A percentile compares a stretch with the other conserved stretches of the same genome.
These are phyloP conservation scores for Chloroceryle aenea DNA, from an alignment of 2,113 vertebrate genomes.

Conservation along the genomic window DNA sequence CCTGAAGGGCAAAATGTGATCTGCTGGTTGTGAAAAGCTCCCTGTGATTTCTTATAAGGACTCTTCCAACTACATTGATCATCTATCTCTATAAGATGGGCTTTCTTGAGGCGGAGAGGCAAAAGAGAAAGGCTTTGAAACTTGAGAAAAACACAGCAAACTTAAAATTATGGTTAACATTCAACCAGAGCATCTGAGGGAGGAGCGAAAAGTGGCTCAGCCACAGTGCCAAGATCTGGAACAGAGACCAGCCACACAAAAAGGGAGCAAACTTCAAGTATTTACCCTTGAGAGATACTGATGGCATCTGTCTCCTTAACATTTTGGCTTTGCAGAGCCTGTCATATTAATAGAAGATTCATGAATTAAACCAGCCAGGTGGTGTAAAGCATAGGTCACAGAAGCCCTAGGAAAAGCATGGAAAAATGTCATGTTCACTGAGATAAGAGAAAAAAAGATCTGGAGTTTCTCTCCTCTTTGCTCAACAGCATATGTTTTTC, in stretches of 20 bases:
- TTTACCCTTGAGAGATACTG: slow-evolving; percentile 32
- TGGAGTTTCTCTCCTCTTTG: not conserved
- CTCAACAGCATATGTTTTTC: slow-evolving; percentile 30
- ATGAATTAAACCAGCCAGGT: slow-evolving; percentile 43
- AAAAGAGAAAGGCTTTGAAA: not conserved
- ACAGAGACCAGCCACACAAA: not conserved
- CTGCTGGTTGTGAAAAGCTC: not conserved
- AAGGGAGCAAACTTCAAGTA: slow-evolving; percentile 9
- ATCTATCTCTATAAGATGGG: not conserved
- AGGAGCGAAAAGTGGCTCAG: not conserved
- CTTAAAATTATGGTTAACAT: not conserved
- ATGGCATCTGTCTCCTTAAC: slow-evolving; percentile 40
- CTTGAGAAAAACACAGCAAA: not conserved
- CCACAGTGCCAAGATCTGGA: not conserved
- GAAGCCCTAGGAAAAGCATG: not conserved
- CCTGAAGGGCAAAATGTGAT: not conserved
- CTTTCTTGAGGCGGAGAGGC: not conserved
- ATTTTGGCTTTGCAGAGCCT: slow-evolving; percentile 17
- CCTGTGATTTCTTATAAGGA: not conserved
- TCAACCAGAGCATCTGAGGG: not conserved
- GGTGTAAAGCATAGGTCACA: slow-evolving; percentile 39
- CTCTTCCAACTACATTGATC: not conserved
- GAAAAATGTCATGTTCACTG: slow-evolving; percentile 9
- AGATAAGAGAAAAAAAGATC: not conserved
- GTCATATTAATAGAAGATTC: slow-evolving; percentile 14